phyloP scores from a whole-genome alignment of 2,797 vertebrate genomes.

The Cuniculus paca region DNA sequence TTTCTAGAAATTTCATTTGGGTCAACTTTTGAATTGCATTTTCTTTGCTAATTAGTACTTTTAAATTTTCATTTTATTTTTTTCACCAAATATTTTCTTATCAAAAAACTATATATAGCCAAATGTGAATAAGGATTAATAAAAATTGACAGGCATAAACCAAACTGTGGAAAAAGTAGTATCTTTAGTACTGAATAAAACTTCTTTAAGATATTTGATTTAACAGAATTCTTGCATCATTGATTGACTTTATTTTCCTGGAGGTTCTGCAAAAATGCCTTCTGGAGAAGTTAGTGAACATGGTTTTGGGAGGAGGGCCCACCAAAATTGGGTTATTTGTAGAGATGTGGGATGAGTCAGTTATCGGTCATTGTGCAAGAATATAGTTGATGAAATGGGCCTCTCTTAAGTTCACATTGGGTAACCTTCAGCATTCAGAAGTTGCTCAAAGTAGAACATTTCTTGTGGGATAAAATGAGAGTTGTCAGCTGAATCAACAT shows the following conservation, averaged over 20 bases:
- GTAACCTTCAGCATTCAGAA: not conserved
- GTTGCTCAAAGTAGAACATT: not conserved
- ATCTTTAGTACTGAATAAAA: not conserved
- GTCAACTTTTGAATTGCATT: not conserved
- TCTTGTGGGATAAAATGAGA: not conserved
- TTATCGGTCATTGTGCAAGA: not conserved
- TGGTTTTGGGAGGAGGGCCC: not conserved
- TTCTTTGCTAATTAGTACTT: not conserved
- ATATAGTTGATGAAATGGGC: not conserved
- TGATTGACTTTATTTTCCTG: not conserved
- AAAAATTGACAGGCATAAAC: not conserved
- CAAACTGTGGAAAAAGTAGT: not conserved
- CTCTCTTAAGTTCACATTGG: not conserved
- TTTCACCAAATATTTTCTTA: not conserved
- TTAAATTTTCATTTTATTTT: not conserved
- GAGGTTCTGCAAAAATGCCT: slow-evolving; percentile 7
- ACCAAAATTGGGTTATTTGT: not conserved
- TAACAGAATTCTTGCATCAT: slow-evolving; percentile 17
- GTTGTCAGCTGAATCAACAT: not conserved
- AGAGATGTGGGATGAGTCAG: not conserved
- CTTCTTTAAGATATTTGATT: not conserved
- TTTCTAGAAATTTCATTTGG: not conserved
- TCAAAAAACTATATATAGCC: not conserved
- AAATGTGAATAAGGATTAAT: not conserved
- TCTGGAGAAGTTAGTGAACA: not conserved